Evolutionary conservation across 2,113 vertebrate species (phyloP).

Genomic region (Arvicanthis niloticus): DNA sequence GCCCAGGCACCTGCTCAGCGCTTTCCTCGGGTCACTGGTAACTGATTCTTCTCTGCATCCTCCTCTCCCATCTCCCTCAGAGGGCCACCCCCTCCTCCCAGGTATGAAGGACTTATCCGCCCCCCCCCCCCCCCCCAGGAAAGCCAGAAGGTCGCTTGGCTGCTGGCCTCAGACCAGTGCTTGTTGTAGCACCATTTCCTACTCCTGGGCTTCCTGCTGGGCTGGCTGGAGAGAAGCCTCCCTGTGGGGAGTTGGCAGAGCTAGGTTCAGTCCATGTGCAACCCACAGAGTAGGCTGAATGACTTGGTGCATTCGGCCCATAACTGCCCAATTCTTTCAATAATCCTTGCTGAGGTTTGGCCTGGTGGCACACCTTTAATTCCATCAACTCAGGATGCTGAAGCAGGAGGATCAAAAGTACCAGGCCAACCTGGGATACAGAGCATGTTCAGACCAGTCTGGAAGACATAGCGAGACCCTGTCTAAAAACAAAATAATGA

Average conservation of each 20-base stretch:
- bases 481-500: not conserved
- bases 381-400: not conserved
- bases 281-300: fast-evolving
- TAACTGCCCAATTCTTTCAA: not conserved
- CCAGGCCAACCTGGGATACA: not conserved
- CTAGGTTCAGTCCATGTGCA: not conserved
- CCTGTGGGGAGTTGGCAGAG: not conserved
- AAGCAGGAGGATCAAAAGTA: not conserved
- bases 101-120: not conserved
- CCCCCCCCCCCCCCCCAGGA: not conserved
- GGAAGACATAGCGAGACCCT: too few species aligned
- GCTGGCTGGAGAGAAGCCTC: too few species aligned
- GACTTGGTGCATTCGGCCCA: not conserved
- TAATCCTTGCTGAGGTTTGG: not conserved
- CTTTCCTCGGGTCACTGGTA: slow-evolving; percentile 72
- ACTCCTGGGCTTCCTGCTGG: not conserved
- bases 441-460: not conserved
- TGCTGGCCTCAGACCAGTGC: not conserved
- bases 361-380: not conserved
- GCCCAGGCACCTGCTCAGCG: slow-evolving; percentile 67
- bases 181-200: not conserved
- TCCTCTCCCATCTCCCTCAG: not conserved
- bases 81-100: not conserved
- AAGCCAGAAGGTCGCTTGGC: not conserved
- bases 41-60: slow-evolving; percentile 28